phyloP scores from a whole-genome alignment of 2,113 vertebrate species.

The Chascanopsetta lugubris region DNA sequence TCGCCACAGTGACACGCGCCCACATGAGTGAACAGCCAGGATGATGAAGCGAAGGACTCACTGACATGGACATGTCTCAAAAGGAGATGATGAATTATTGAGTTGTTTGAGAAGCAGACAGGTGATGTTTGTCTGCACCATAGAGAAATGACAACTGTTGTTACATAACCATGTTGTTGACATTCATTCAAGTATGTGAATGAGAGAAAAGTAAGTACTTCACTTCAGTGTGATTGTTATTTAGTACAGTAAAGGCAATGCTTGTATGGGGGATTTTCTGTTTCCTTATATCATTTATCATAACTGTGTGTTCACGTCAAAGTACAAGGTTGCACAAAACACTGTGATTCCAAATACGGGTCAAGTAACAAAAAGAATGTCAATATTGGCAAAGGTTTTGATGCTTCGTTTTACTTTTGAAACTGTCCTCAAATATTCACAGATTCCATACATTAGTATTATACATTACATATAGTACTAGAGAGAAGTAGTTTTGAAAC shows the following conservation, averaged over 20 bases:
- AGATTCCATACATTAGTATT: no score
- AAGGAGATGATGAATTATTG: slow-evolving; percentile 29
- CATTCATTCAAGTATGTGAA: background rate
- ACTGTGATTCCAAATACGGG: no score
- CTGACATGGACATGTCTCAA: slow-evolving; percentile 17
- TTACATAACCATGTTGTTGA: slow-evolving; percentile 14
- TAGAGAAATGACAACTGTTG: slow-evolving; percentile 32
- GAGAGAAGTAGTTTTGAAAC: no score
- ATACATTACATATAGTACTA: no score
- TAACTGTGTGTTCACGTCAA: no score
- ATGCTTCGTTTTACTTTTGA: no score
- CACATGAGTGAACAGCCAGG: background rate
- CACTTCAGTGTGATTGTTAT: background rate
- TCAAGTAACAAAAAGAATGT: no score
- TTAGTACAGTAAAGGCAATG: slow-evolving; percentile 7
- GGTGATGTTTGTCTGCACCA: slow-evolving; percentile 16
- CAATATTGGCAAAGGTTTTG: no score
- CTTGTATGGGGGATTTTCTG: background rate
- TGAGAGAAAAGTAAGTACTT: background rate
- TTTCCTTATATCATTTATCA: no score
- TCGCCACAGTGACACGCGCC: background rate
- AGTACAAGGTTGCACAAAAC: no score
- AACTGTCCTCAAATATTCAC: no score
- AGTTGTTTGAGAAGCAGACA: slow-evolving; percentile 20
- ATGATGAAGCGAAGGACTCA: slow-evolving; percentile 2